Evolutionary conservation across 2,888 invertebrate genomes (phyloP).

Genomic region (Chrysolina haemoptera): DNA sequence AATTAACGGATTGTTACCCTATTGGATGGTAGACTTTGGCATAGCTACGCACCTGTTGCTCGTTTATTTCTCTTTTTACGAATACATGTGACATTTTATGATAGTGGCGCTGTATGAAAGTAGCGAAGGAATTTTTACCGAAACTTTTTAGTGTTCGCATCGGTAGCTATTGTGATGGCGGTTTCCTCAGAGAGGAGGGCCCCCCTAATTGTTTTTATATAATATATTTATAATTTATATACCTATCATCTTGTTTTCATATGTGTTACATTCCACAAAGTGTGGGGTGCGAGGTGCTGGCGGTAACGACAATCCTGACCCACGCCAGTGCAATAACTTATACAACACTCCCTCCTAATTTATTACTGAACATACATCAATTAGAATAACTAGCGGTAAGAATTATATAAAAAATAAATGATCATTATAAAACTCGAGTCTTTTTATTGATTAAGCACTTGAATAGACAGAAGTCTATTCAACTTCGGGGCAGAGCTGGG

Average conservation of each 20-base stretch:
- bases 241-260: conserved; percentile 66
- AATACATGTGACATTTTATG: conserved; percentile 56
- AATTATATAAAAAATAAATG: conserved; percentile 64
- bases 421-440: conserved; percentile 25
- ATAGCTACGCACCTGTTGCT: conserved; percentile 67
- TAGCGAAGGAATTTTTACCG: conserved; percentile 64
- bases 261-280: conserved; percentile 65
- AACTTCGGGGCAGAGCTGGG: background rate
- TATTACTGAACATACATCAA: conserved; percentile 66
- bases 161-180: conserved; percentile 69
- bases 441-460: background rate
- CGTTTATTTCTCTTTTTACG: conserved; percentile 53
- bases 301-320: conserved; percentile 67
- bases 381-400: conserved; percentile 66
- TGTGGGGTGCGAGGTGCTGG: conserved; percentile 67
- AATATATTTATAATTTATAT: conserved; percentile 70
- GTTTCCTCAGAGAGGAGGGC: conserved; percentile 51
- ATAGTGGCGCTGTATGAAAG: conserved; percentile 66
- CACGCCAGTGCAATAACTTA: conserved; percentile 69
- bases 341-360: conserved; percentile 66
- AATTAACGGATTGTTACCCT: conserved; percentile 70
- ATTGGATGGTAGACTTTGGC: conserved; percentile 59
- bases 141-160: conserved; percentile 65
- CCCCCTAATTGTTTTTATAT: conserved; percentile 67
- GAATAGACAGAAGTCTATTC: background rate